Evolutionary conservation across 2,113 vertebrate genomes (phyloP), one percentile per base, ranked within the genome.

Genomic region (Tachycineta bicolor): DNA sequence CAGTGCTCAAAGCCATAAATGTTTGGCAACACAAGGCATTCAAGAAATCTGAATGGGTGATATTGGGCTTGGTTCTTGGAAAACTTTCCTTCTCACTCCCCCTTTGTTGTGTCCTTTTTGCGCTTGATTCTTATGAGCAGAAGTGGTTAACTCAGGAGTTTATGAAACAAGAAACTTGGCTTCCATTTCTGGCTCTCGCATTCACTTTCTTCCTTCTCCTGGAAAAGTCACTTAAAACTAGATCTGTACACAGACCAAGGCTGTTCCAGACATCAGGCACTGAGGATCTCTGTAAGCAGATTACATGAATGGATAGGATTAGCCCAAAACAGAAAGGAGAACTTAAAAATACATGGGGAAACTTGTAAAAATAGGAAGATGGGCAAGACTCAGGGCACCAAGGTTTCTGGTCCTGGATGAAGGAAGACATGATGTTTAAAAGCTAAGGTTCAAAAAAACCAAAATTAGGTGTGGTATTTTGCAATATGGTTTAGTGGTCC

Each of bases 141-240:
- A 96, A 93, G 74, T 77, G 68, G 78, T 95, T 96, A 94, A 95
- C 43, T 94, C 55, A 52, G 59, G 75, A 93, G 78, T 94, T 85
- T 87, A 76, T 90, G 82, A 90, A 94, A 96, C 59, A 74, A 96
- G 81, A 89, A 95, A 74, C 41, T 91, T 97, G 82, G 91, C 87
- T 88, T 83, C 59, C 33, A 33, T 63, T 92, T 75, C 73, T 88
- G 83, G 78, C 87, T 91, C 46, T 91, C 64, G 8, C 17, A 34
- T 43, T 94, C 26, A 44, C 21, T 95, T 91, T 94, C 62, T 94
- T 64, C 53, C n/a, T 87, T 9, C 23, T 80, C 43, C 73, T 95
- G 71, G 50, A 83, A 83, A 82, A 96, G 60, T 64, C 63, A 85
- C 46, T 70, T 88, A 59, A 59, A 83, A 62, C 37, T 28, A 52